phyloP scores from a whole-genome alignment of 2,888 invertebrate genomes.

The Cheilosia soror region DNA sequence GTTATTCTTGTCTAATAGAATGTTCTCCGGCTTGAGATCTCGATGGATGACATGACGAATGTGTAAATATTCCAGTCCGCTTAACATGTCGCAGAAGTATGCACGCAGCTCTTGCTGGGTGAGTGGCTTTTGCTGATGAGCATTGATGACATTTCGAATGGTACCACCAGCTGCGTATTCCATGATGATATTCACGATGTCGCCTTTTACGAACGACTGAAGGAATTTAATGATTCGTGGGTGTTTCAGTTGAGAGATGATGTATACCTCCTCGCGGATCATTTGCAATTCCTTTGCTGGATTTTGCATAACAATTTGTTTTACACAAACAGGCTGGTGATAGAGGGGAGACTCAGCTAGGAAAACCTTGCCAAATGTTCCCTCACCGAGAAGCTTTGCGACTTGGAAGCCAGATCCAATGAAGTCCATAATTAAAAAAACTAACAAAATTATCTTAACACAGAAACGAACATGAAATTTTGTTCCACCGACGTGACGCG shows the following conservation, averaged over 20 bases:
- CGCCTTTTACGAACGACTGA: conserved; percentile 79
- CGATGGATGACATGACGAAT: conserved; percentile 85
- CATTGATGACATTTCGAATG: conserved; percentile 78
- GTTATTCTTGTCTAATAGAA: conserved; percentile 87
- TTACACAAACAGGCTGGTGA: conserved; percentile 79
- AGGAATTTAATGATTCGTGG: conserved; percentile 81
- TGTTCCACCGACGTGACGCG: conserved; percentile 3
- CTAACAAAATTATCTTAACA: background rate
- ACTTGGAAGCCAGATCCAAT: conserved; percentile 78
- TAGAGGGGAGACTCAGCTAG: conserved; percentile 77
- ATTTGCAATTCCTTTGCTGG: conserved; percentile 78
- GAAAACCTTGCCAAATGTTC: conserved; percentile 80
- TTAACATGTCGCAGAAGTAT: conserved; percentile 83
- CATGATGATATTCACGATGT: conserved; percentile 82
- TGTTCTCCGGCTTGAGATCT: conserved; percentile 91
- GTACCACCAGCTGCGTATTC: conserved; percentile 82
- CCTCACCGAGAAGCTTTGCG: conserved; percentile 79
- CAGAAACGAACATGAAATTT: conserved; percentile 22
- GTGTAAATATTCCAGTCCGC: conserved; percentile 82
- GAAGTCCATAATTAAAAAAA: conserved; percentile 77
- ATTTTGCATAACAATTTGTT: conserved; percentile 80
- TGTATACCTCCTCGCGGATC: conserved; percentile 81
- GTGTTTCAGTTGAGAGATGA: conserved; percentile 82
- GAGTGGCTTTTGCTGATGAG: conserved; percentile 63
- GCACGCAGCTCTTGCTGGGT: conserved; percentile 79